Conservation (phyloP, 2,797 vertebrate genomes). For the Capromys pilorides region DNA sequence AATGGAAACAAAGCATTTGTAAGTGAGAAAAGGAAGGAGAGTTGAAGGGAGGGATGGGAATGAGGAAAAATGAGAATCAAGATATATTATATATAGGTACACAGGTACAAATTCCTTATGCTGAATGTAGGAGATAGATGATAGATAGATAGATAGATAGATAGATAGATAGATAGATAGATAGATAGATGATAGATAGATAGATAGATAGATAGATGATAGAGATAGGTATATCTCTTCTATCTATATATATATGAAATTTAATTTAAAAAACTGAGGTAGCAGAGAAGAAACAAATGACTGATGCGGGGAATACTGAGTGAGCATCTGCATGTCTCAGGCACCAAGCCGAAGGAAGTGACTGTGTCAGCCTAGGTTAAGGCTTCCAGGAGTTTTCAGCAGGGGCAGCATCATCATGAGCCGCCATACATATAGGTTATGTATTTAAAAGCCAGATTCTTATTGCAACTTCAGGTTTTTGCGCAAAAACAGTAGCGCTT, state of each 20-base stretch:
- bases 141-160: too few relatives aligned
- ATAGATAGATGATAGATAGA: too few relatives aligned
- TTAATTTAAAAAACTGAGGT: background rate
- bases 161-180: too few relatives aligned
- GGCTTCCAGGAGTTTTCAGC: background rate
- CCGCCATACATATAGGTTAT: background rate
- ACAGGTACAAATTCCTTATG: background rate
- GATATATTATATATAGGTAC: background rate
- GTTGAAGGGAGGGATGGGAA: background rate
- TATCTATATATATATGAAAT: too few relatives aligned
- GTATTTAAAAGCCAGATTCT: conserved; percentile 12
- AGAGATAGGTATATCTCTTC: too few relatives aligned
- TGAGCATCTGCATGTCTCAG: fast-evolving
- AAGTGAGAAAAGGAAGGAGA: background rate
- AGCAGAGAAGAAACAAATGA: background rate
- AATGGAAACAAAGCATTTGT: background rate
- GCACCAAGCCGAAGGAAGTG: background rate
- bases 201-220: too few relatives aligned
- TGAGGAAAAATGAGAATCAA: background rate
- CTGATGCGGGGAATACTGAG: background rate
- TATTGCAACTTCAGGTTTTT: background rate
- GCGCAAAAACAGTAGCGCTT: background rate
- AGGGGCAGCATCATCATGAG: background rate
- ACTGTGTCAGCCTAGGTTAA: background rate
- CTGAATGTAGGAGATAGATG: too few relatives aligned